Evolutionary conservation across 1,140 invertebrate genomes (phyloP).

Genomic region (Drosophila kurseongensis): DNA sequence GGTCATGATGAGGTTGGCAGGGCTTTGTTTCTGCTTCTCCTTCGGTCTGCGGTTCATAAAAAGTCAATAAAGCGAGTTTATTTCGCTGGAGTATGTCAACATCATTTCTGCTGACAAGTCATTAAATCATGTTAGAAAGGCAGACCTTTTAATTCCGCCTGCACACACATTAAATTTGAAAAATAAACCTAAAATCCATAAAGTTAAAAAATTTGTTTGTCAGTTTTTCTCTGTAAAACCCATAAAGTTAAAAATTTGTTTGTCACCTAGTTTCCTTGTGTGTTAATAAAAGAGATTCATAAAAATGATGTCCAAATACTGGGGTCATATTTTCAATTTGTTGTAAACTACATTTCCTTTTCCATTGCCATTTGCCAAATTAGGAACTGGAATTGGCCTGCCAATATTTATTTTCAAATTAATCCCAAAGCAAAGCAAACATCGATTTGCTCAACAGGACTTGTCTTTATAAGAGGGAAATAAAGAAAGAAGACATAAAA

Average conservation of each 20-base stretch:
- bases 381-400: slow-evolving; percentile 31
- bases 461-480: neutral
- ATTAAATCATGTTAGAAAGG: slow-evolving; percentile 60
- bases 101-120: slow-evolving; percentile 74
- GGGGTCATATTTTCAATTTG: slow-evolving; percentile 12
- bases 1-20: slow-evolving; percentile 43
- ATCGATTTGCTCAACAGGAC: slow-evolving; percentile 50
- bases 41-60: slow-evolving; percentile 74
- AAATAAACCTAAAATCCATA: slow-evolving; percentile 3
- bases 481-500: slow-evolving; percentile 48
- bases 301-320: neutral
- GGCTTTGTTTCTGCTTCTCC: slow-evolving; percentile 58
- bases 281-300: neutral
- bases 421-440: slow-evolving; percentile 60
- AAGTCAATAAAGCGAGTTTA: slow-evolving; percentile 78
- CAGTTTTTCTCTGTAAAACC: neutral
- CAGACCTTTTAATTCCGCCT: neutral
- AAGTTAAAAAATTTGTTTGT: slow-evolving; percentile 6
- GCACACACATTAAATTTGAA: neutral
- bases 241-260: too few relatives aligned
- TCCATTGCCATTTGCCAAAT: slow-evolving; percentile 53
- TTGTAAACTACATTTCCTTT: slow-evolving; percentile 4
- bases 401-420: slow-evolving; percentile 70
- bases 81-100: slow-evolving; percentile 66
- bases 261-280: too few relatives aligned